Evolutionary conservation across 2,113 vertebrate species (phyloP).

Genomic region (Lagopus muta): DNA sequence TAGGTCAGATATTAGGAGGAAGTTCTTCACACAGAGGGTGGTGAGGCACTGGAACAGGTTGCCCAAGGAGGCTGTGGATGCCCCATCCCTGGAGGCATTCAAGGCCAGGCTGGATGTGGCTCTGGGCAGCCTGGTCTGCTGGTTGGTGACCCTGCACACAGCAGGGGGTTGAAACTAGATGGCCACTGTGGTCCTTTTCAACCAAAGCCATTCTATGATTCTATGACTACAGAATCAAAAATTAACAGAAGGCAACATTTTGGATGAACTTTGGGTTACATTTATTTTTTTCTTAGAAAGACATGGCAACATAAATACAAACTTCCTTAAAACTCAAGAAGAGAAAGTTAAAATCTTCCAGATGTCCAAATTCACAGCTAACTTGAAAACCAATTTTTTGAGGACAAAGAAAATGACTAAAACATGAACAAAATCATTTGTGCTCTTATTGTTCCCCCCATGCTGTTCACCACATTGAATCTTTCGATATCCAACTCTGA

Average conservation of each 20-base stretch:
- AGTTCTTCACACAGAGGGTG: no score
- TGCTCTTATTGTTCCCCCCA: not conserved
- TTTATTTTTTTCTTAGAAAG: conserved; percentile 15
- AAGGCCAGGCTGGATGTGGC: no score
- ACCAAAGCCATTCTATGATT: no score
- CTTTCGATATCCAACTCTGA: not conserved
- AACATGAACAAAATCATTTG: not conserved
- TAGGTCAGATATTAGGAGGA: no score
- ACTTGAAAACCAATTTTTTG: conserved; percentile 1
- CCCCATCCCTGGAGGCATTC: no score
- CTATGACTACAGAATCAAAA: not conserved
- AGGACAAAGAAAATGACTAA: not conserved
- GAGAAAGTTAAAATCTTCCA: not conserved
- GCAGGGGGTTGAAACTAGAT: no score
- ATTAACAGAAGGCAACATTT: not conserved
- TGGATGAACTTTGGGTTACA: not conserved
- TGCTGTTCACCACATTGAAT: not conserved
- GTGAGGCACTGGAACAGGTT: no score
- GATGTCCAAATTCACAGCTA: not conserved
- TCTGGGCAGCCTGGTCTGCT: no score
- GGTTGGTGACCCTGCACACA: no score
- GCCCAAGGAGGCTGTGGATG: no score
- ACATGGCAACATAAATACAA: not conserved
- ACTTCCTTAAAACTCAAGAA: conserved; percentile 9
- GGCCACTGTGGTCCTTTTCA: no score